Conservation (phyloP, 2,113 vertebrate species). For the Chlamydotis undulata region DNA sequence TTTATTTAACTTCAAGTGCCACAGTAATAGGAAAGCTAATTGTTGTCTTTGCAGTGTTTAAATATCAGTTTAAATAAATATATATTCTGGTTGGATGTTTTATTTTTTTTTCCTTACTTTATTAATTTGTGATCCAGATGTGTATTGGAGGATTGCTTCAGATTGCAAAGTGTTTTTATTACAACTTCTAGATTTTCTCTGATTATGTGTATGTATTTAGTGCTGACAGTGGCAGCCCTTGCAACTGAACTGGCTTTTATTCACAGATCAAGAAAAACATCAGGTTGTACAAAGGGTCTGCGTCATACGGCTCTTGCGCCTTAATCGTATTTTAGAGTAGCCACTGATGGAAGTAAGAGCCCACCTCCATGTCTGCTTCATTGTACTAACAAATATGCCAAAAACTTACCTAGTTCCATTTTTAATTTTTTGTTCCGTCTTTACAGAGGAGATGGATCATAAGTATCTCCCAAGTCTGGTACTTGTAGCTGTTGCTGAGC, state of each 20-base stretch:
- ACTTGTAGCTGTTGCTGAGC: not conserved
- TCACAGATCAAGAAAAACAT: not conserved
- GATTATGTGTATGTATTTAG: not conserved
- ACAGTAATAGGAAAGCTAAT: not conserved
- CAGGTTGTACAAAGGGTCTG: not conserved
- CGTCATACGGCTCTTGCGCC: not conserved
- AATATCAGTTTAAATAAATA: not conserved
- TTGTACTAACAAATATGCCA: not conserved
- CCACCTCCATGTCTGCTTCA: not conserved
- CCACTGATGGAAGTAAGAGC: not conserved
- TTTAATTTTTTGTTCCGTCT: not conserved
- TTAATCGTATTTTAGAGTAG: not conserved
- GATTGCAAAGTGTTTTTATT: not conserved
- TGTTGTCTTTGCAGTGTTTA: not conserved
- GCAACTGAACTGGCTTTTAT: not conserved
- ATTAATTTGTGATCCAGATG: not conserved
- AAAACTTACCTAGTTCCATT: not conserved
- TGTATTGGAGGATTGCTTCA: not conserved
- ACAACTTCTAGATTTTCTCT: not conserved
- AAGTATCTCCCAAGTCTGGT: not conserved
- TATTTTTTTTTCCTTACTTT: not conserved
- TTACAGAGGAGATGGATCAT: not conserved
- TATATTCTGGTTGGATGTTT: not conserved
- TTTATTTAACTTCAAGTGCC: not conserved
- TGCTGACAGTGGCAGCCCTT: not conserved